Base-by-base conservation (phyloP, 2,888 invertebrate genomes). In the Embidobia sp. region DNA sequence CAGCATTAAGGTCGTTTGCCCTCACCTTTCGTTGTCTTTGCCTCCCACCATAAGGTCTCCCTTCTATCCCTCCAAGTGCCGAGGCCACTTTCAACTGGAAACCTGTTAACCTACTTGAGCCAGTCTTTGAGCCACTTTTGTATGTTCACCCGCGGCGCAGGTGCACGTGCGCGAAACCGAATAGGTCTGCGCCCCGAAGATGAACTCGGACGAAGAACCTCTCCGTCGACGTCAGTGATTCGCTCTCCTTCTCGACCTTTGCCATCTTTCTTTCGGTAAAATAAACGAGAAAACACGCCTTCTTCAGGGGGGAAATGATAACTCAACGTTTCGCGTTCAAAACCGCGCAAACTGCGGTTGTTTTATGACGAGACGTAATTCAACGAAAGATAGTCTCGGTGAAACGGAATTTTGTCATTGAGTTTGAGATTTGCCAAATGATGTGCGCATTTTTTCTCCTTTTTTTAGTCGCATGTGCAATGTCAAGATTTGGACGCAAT, bases 31-130 rank as follows among this genome's bases (percentile, higher is more conserved):
- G 72, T 79, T 77, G 77, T 74, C 55, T 69, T 66, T 53, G 22
- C 46, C 76, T 70, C 79, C 77, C 75, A 67, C 80, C 70, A 29
- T 15, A 35, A 57, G 55, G 33, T 75, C 79, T 78, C 80, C 82
- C 79, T 80, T 61, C 82, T 74, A 67, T 78, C 42, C 48, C 63
- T 53, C 63, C 79, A 77, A 78, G 78, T 73, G 75, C 80, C 82
- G 84, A 83, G 84, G 84, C 84, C 84, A 84, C 85, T 85, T 85
- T 85, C 86, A 81, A 85, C 84, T 82, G 81, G 79, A 86, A 88
- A 87, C 87, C 88, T 85, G 87, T 87, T 89, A 88, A 88, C 88
- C 88, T 86, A 89, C 87, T 87, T 86, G 83, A 79, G 80, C 79
- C 86, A 88, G 88, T 89, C 82, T 83, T 80, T 84, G 85, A 83